phyloP scores from a whole-genome alignment of 2,113 vertebrate genomes.

The Ceratotherium simum region DNA sequence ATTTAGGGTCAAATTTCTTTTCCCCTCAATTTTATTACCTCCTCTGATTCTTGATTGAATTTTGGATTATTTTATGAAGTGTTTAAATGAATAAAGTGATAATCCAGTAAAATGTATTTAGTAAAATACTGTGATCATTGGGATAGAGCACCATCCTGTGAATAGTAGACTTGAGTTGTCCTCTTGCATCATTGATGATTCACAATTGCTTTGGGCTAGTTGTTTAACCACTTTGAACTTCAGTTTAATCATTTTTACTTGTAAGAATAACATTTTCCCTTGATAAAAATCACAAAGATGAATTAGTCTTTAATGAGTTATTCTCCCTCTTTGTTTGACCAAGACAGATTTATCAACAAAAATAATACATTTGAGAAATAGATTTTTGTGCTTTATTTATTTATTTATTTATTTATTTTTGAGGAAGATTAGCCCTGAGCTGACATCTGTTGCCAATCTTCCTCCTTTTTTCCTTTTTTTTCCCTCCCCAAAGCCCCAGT shows the following conservation, averaged over 20 bases:
- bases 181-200: slow-evolving; percentile 5
- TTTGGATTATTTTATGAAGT: slow-evolving; percentile 57
- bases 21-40: slow-evolving; percentile 77
- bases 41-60: slow-evolving; percentile 56
- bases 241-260: slow-evolving; percentile 19
- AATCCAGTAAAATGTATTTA: slow-evolving; percentile 36
- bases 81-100: slow-evolving; percentile 47
- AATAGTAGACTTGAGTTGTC: background rate
- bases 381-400: background rate
- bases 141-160: background rate
- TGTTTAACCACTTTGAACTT: slow-evolving; percentile 47
- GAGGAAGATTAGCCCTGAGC: no score
- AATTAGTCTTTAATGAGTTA: slow-evolving; percentile 34
- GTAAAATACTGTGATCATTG: background rate
- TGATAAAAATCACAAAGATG: slow-evolving; percentile 41
- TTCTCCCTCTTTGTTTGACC: slow-evolving; percentile 39
- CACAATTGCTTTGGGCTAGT: background rate
- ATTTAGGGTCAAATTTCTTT: slow-evolving; percentile 80
- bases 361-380: slow-evolving; percentile 47
- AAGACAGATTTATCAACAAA: slow-evolving; percentile 46
- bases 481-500: no score
- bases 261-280: slow-evolving; percentile 43
- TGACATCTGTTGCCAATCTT: no score
- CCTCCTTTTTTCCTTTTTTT: no score
- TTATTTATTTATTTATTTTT: no score